These are phyloP conservation scores for Ostrea edulis DNA, from an alignment of 1,140 invertebrate species.

Conservation along the genomic window DNA sequence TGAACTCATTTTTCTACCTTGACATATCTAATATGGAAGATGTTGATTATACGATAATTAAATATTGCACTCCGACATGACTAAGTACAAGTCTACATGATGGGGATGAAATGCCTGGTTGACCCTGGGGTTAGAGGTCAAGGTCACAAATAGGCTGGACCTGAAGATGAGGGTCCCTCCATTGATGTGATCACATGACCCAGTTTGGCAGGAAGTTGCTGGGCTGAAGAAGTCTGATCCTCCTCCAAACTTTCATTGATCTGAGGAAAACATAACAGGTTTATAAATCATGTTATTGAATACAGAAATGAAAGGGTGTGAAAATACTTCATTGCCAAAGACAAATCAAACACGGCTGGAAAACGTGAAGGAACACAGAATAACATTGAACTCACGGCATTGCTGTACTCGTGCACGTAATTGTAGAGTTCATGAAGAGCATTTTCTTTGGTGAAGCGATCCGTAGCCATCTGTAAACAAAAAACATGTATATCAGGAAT, in stretches of 20 bases:
- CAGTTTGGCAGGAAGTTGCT: slow-evolving; percentile 70
- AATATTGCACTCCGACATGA: slow-evolving; percentile 8
- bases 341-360: neutral
- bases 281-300: neutral
- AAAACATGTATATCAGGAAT: neutral
- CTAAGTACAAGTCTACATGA: neutral
- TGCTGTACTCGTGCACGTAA: slow-evolving; percentile 74
- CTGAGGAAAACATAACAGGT: slow-evolving; percentile 22
- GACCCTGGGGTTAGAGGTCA: neutral
- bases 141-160: slow-evolving; percentile 66
- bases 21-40: neutral
- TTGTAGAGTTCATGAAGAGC: slow-evolving; percentile 74
- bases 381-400: slow-evolving; percentile 66
- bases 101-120: neutral
- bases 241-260: slow-evolving; percentile 61
- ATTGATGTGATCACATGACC: slow-evolving; percentile 73
- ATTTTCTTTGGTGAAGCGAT: slow-evolving; percentile 74
- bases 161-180: slow-evolving; percentile 67
- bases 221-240: slow-evolving; percentile 66
- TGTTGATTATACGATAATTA: neutral
- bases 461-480: slow-evolving; percentile 70
- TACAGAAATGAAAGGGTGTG: neutral
- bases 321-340: no score
- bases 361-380: neutral
- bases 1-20: neutral